Percentiles rank a stretch among this genome's conserved stretches.
Conservation (phyloP, 2,888 invertebrate genomes). For the Calameuta idolon region DNA sequence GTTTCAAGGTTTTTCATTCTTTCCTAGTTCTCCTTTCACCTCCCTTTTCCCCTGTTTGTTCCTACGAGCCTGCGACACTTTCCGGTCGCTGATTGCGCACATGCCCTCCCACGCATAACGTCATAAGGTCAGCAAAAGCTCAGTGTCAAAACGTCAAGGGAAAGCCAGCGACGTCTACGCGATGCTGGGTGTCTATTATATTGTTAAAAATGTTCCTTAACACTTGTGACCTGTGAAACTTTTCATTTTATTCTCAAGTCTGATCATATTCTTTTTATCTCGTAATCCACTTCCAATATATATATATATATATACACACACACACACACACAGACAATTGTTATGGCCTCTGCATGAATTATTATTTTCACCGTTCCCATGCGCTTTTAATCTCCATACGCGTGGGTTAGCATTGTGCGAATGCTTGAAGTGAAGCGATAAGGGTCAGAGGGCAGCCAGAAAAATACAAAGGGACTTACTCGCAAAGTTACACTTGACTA, state of each 20-base stretch:
- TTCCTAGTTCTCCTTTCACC: conserved; percentile 19
- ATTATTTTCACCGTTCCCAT: too few species aligned
- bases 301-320: too few species aligned
- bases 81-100: conserved; percentile 34
- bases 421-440: too few species aligned
- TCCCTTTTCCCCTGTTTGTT: conserved; percentile 16
- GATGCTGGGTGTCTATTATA: background rate
- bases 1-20: conserved; percentile 8
- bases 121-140: conserved; percentile 29
- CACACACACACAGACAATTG: too few species aligned
- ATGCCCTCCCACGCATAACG: conserved; percentile 42
- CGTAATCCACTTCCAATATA: background rate
- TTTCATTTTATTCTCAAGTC: too few species aligned
- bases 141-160: background rate
- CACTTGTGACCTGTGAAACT: background rate
- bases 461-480: too few species aligned
- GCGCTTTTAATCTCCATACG: too few species aligned
- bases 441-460: too few species aligned
- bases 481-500: too few species aligned
- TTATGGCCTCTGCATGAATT: too few species aligned
- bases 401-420: too few species aligned
- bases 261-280: background rate
- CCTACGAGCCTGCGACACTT: conserved; percentile 14
- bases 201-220: background rate
- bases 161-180: background rate